Base-by-base conservation (phyloP, 2,888 invertebrate genomes). In the Tetranychus piercei region DNA sequence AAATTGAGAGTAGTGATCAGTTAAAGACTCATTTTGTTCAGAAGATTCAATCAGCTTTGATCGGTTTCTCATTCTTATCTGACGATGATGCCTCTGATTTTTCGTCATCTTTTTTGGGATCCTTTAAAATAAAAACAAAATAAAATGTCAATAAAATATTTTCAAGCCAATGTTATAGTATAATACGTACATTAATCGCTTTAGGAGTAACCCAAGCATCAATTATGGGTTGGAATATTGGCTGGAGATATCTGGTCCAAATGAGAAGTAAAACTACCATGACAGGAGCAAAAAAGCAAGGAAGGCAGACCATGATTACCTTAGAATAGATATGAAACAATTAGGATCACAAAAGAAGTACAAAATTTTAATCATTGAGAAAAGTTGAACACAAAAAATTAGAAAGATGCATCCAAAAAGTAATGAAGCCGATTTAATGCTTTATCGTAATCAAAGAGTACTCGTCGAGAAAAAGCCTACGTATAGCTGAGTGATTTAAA, bases 191-290 rank as follows among this genome's bases (percentile, higher is more conserved):
- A 9, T 55, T 55, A 6, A 55, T 6, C 55, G 9, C 55, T 15
- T 55, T 55, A 55, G 55, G 55, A 15, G 55, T 55, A 55, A 55
- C 9, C 55, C 55, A 55, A 55, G 55, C 55, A 69, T 69, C 69
- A 11, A 69, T 20, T 20, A 69, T 69, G 18, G 69, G 69, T 9
- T 69, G 69, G 34, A 69, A 69, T 20, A 69, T 69, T 11, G 69
- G 69, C 20, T 69, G 69, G 11, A 69, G 20, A 22, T 69, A 69
- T n/a, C 22, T 69, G 11, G 20, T 69, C 69, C 69, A 76, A 64
- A 64, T 71, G 15, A 75, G 73, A 76, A 82, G 83, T 85, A 77
- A 84, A 84, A 79, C 78, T 64, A 73, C 69, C 72, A 74, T 78
- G 43, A 78, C 76, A 65, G 76, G 23, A 72, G 45, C 75, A 73